A percentile compares a stretch with the other conserved stretches of the same genome.
Conservation (phyloP, 2,888 invertebrate genomes). For the Thumatha senex region DNA sequence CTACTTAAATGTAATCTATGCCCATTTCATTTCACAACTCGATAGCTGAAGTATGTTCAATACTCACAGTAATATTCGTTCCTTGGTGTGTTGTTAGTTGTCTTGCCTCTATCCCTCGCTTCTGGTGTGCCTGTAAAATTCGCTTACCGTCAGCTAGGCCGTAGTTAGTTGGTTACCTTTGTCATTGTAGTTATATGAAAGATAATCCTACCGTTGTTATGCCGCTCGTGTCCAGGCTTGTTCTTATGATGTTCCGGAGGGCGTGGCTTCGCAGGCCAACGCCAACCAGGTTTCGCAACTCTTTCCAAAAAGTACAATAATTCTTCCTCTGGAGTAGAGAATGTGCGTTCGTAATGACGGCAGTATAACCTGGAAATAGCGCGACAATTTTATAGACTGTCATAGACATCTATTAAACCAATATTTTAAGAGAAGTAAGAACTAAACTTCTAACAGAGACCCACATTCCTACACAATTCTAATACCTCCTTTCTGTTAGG, state of each 20-base stretch:
- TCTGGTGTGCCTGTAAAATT: slow-evolving; percentile 63
- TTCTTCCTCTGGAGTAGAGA: slow-evolving; percentile 89
- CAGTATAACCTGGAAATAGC: slow-evolving; percentile 87
- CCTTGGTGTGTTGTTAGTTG: slow-evolving; percentile 66
- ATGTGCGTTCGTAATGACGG: slow-evolving; percentile 86
- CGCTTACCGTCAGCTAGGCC: no score
- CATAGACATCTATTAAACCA: no score
- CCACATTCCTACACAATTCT: no score
- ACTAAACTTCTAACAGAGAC: no score
- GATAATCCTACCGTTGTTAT: slow-evolving; percentile 57
- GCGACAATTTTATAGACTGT: no score
- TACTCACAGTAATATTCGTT: slow-evolving; percentile 83
- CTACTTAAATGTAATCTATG: no score
- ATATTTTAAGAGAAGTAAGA: no score
- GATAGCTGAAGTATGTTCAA: no score
- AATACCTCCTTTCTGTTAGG: no score
- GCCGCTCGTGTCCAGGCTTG: slow-evolving; percentile 69
- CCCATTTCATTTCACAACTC: no score
- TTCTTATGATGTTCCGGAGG: slow-evolving; percentile 87
- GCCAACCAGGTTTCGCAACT: slow-evolving; percentile 92
- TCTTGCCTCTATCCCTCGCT: slow-evolving; percentile 65
- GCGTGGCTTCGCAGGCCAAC: slow-evolving; percentile 89
- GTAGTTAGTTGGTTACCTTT: no score
- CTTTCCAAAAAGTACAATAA: slow-evolving; percentile 90
- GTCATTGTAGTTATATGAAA: no score